phyloP scores from a whole-genome alignment of 2,797 vertebrate genomes.

The Propithecus perrieri region DNA sequence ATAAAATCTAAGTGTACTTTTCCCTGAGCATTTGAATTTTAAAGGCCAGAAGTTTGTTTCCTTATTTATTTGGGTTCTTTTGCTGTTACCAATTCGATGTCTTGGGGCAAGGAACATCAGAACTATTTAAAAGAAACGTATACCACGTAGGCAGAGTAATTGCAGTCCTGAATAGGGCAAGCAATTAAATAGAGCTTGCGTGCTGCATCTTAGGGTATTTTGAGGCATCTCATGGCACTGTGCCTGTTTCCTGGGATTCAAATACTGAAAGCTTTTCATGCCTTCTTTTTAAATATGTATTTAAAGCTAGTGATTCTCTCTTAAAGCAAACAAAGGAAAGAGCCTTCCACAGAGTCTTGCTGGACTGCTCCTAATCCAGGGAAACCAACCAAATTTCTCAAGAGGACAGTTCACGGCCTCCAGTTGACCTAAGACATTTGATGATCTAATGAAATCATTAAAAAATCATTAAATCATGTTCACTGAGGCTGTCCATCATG shows the following conservation, averaged over 20 bases:
- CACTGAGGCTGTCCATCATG: neutral
- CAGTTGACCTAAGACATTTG: neutral
- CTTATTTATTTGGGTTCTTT: constrained; percentile 54
- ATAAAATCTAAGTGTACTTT: constrained; percentile 30
- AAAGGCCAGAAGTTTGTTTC: constrained; percentile 15
- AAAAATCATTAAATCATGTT: neutral
- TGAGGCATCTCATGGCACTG: constrained; percentile 24
- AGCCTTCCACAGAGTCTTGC: neutral
- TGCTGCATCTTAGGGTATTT: neutral
- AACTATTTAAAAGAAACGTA: constrained; percentile 42
- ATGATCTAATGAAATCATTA: neutral
- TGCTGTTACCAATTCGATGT: constrained; percentile 21
- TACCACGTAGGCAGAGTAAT: constrained; percentile 43
- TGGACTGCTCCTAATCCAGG: neutral
- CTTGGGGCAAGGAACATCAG: neutral
- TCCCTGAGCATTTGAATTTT: constrained; percentile 44
- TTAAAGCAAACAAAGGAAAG: constrained; percentile 40
- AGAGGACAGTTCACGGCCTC: neutral
- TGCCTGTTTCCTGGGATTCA: constrained; percentile 32
- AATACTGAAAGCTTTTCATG: constrained; percentile 48
- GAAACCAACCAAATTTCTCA: constrained; percentile 21
- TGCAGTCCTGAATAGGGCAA: constrained; percentile 19
- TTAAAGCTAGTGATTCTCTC: constrained; percentile 42
- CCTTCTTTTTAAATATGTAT: constrained; percentile 56
- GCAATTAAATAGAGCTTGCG: neutral